Evolutionary conservation across 1,140 invertebrate genomes (phyloP).

Genomic region (Capitella teleta): DNA sequence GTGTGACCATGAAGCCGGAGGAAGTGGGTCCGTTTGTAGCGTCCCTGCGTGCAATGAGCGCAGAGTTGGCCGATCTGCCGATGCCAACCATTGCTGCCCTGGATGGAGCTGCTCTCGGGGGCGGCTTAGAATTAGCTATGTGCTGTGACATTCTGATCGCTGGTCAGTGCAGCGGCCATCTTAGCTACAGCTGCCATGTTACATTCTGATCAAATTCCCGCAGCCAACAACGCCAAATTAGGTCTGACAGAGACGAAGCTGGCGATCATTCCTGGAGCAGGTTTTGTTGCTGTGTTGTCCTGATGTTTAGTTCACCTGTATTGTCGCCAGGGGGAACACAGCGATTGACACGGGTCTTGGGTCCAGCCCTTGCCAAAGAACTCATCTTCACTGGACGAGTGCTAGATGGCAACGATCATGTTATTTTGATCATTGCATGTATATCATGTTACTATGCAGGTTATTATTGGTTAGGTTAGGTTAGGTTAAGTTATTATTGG

Average conservation of each 20-base stretch:
- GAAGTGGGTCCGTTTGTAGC: constrained; percentile 75
- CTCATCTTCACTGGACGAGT: constrained; percentile 83
- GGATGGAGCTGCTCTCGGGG: constrained; percentile 86
- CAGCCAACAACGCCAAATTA: too few relatives aligned
- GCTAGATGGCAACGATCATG: constrained; percentile 67
- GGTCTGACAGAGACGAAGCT: constrained; percentile 91
- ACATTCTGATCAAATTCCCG: too few relatives aligned
- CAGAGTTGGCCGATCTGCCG: constrained; percentile 65
- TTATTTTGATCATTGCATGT: too few relatives aligned
- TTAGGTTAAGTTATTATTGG: too few relatives aligned
- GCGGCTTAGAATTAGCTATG: constrained; percentile 86
- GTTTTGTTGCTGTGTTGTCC: constrained; percentile 6
- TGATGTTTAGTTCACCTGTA: background rate
- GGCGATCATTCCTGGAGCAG: constrained; percentile 84
- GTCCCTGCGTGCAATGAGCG: constrained; percentile 44
- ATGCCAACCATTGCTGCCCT: constrained; percentile 89
- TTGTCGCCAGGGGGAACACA: constrained; percentile 62
- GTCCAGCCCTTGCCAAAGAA: constrained; percentile 82
- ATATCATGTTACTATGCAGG: too few relatives aligned
- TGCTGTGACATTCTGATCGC: constrained; percentile 86
- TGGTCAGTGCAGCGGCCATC: too few relatives aligned
- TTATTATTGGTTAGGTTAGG: too few relatives aligned
- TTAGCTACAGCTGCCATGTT: too few relatives aligned
- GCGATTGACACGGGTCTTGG: constrained; percentile 75
- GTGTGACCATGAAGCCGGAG: constrained; percentile 62